Evolutionary conservation across 2,797 vertebrate genomes (phyloP).

Genomic region (Vespertilio murinus): DNA sequence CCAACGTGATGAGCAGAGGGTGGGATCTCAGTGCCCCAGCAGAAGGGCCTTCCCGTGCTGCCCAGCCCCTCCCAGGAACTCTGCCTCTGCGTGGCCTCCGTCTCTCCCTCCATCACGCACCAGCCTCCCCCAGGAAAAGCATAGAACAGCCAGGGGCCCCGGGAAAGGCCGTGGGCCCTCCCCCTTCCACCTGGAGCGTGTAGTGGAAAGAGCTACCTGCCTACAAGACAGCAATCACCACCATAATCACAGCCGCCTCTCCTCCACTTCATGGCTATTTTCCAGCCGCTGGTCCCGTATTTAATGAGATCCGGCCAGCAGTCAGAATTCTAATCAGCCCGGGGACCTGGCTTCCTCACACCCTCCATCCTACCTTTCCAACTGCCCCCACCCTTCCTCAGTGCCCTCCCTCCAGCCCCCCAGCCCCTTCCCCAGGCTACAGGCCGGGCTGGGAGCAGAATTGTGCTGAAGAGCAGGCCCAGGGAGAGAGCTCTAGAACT

Average conservation of each 20-base stretch:
- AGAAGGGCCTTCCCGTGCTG: not conserved
- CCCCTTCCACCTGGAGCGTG: not conserved
- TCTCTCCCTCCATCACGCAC: not conserved
- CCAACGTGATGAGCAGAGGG: not conserved
- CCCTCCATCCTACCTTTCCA: not conserved
- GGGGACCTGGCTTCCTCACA: not conserved
- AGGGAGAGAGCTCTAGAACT: not conserved
- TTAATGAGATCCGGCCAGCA: constrained; percentile 46
- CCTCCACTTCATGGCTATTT: not conserved
- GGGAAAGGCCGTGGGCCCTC: not conserved
- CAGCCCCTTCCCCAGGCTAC: no score
- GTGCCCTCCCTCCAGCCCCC: not conserved
- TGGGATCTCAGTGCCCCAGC: not conserved
- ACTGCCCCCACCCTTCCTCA: not conserved
- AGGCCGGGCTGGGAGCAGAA: not conserved
- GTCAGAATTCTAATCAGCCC: constrained; percentile 13
- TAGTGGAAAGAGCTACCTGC: not conserved
- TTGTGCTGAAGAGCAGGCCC: not conserved
- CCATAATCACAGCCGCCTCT: not conserved
- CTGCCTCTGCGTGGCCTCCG: not conserved
- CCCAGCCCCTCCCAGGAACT: not conserved
- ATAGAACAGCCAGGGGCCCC: not conserved
- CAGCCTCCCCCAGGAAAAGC: not conserved
- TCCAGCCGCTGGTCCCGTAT: not conserved
- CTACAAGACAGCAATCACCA: not conserved